phyloP scores from a whole-genome alignment of 2,888 invertebrate species.

The Dysmachus trigonus region DNA sequence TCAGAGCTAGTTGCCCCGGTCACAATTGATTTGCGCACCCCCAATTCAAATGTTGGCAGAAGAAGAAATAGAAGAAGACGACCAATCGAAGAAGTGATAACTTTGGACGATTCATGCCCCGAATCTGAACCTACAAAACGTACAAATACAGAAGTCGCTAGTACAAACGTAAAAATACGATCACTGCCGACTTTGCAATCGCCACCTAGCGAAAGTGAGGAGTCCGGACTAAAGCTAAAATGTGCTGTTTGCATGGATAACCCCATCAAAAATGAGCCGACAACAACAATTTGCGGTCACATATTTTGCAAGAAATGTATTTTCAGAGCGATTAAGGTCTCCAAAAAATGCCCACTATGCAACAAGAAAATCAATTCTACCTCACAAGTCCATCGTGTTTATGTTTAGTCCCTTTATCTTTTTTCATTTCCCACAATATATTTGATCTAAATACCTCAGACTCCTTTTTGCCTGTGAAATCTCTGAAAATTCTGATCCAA shows the following conservation, averaged over 20 bases:
- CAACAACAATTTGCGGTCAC: conserved; percentile 52
- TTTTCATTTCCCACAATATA: not conserved
- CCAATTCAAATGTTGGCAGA: not conserved
- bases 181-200: not conserved
- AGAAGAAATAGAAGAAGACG: not conserved
- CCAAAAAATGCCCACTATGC: conserved; percentile 51
- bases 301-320: conserved; percentile 52
- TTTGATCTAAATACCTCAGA: not conserved
- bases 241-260: conserved; percentile 52
- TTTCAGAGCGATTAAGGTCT: conserved; percentile 37
- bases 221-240: not conserved
- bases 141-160: not conserved
- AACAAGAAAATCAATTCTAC: conserved; percentile 20
- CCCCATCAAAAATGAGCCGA: conserved; percentile 26
- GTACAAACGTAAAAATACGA: not conserved
- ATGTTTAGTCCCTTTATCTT: not conserved
- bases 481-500: not conserved
- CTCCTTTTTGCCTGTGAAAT: not conserved
- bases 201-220: not conserved
- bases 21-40: not conserved
- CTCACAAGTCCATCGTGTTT: not conserved
- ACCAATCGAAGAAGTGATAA: not conserved
- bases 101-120: not conserved
- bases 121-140: not conserved
- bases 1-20: not conserved